Evolutionary conservation across 2,797 vertebrate genomes (phyloP).

Genomic region (Gadopsis bispinosus): DNA sequence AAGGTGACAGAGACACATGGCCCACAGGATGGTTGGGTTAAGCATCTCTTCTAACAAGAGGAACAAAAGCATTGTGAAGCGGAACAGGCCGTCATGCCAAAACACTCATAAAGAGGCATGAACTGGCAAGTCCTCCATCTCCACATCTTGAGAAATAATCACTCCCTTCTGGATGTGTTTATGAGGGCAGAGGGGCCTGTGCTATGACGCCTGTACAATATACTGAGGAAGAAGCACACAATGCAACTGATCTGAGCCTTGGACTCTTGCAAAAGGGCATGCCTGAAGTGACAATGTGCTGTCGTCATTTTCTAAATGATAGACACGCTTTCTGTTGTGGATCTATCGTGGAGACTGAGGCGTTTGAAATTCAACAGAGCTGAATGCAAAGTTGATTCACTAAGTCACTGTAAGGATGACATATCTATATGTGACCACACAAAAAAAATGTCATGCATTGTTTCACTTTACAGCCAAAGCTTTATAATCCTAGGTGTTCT

Average conservation of each 20-base stretch:
- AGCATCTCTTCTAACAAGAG: conserved; percentile 70
- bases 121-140: conserved; percentile 79
- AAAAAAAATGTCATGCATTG: conserved; percentile 25
- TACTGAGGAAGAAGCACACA: conserved; percentile 54
- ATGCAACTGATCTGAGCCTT: conserved; percentile 68
- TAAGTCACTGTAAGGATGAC: conserved; percentile 19
- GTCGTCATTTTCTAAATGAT: conserved; percentile 35
- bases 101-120: conserved; percentile 81
- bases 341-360: conserved; percentile 18
- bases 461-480: conserved; percentile 45
- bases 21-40: conserved; percentile 55
- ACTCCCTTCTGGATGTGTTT: conserved; percentile 84
- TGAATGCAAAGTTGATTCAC: conserved; percentile 31
- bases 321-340: conserved; percentile 26
- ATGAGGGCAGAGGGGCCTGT: conserved; percentile 78
- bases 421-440: conserved; percentile 13
- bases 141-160: conserved; percentile 85
- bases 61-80: conserved; percentile 76
- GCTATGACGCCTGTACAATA: conserved; percentile 72
- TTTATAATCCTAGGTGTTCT: conserved; percentile 52
- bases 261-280: conserved; percentile 44
- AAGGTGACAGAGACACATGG: conserved; percentile 75
- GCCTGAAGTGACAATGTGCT: conserved; percentile 47
- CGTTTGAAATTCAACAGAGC: conserved; percentile 31
- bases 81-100: conserved; percentile 75